These are phyloP conservation scores for Malaclemys terrapin DNA, from an alignment of 2,113 vertebrate genomes.

Conservation along the genomic window DNA sequence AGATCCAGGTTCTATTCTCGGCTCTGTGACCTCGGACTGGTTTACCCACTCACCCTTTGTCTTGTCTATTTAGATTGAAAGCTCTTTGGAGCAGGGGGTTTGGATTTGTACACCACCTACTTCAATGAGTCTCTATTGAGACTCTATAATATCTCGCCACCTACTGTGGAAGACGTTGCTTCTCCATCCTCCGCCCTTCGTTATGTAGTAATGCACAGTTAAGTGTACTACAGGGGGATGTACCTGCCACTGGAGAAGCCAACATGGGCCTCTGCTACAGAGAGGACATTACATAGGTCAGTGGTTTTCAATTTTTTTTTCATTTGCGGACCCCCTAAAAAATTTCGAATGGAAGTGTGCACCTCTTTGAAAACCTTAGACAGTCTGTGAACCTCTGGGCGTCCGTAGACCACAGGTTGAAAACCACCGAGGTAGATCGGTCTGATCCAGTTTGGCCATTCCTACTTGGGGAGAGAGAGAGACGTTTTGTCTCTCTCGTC, in stretches of 20 bases:
- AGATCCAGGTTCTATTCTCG: no score
- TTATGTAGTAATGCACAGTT: slow-evolving; percentile 43
- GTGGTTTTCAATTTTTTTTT: background rate
- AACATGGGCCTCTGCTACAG: background rate
- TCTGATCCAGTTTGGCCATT: slow-evolving; percentile 28
- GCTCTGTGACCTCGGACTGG: no score
- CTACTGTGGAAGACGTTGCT: background rate
- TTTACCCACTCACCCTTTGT: no score
- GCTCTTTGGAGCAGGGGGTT: no score
- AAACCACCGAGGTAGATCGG: background rate
- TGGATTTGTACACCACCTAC: no score
- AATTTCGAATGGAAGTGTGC: no score
- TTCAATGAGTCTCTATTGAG: background rate
- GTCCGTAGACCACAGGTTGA: no score
- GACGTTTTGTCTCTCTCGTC: background rate
- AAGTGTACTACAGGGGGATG: slow-evolving; percentile 42
- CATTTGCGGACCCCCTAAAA: no score
- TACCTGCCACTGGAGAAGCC: slow-evolving; percentile 28
- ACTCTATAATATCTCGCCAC: background rate
- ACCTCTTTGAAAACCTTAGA: no score
- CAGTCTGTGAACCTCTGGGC: no score
- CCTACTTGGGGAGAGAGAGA: background rate
- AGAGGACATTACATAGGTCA: background rate
- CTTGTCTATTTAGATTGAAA: no score
- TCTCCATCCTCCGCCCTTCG: background rate